Evolutionary conservation across 2,113 vertebrate species (phyloP).

Genomic region (Odontesthes bonariensis): DNA sequence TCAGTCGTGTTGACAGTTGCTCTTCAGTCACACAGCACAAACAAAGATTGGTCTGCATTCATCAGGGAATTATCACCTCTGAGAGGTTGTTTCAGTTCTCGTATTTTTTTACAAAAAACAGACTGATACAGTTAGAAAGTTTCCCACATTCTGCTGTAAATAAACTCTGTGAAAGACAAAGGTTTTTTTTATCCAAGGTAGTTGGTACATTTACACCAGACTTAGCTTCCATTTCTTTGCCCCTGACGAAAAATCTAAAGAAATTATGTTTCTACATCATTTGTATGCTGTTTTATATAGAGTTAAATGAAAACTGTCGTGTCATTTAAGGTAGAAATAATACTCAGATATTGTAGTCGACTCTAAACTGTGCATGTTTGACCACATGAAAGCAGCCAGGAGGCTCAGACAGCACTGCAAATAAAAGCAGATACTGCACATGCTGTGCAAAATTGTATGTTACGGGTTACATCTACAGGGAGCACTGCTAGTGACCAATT

Average conservation of each 20-base stretch:
- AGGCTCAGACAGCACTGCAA: constrained; percentile 33
- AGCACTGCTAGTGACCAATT: constrained; percentile 80
- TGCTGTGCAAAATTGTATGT: constrained; percentile 73
- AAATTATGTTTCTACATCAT: not conserved
- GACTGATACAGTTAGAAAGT: too few relatives aligned
- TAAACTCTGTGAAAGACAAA: too few relatives aligned
- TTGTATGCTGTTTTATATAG: not conserved
- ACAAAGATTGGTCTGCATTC: constrained; percentile 35
- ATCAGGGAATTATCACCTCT: constrained; percentile 23
- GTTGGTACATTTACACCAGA: too few relatives aligned
- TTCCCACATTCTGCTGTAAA: not conserved
- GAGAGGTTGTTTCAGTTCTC: not conserved
- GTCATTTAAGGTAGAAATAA: constrained; percentile 36
- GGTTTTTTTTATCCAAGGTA: too few relatives aligned
- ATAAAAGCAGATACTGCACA: constrained; percentile 62
- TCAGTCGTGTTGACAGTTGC: constrained; percentile 28
- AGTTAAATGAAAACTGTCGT: constrained; percentile 5
- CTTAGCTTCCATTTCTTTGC: too few relatives aligned
- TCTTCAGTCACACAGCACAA: constrained; percentile 32
- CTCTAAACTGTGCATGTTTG: constrained; percentile 37
- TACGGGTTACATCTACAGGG: constrained; percentile 72
- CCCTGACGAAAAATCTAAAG: not conserved
- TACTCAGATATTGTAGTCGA: constrained; percentile 33
- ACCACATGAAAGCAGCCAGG: constrained; percentile 50
- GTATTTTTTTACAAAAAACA: too few relatives aligned